Base-by-base conservation (phyloP, 2,888 invertebrate genomes). In the Acleris holmiana region DNA sequence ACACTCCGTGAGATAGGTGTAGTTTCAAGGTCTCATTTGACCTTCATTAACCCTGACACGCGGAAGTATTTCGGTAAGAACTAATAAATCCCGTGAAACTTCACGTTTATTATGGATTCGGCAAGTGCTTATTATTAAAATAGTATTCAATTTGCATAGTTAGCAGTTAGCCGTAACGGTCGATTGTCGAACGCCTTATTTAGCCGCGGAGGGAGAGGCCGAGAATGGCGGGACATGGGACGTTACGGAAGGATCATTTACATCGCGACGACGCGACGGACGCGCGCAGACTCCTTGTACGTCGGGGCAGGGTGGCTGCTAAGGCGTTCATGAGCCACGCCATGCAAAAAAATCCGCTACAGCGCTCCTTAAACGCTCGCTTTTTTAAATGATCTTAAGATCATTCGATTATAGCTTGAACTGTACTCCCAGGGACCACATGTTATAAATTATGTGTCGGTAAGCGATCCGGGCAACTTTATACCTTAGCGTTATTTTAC, bases 201-300 rank as follows among this genome's bases (percentile, higher is more conserved):
- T 89, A 72, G 88, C 72, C 71, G 73, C 79, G 80, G 84, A 79
- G 83, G 82, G 81, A 83, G 82, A 80, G 82, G 79, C 86, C 85
- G 78, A 80, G 87, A 88, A 90, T 86, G 91, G 90, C 46, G 85
- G 89, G 86, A 88, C 89, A 91, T 90, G 85, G 88, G 86, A 88
- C 89, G 90, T 90, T 89, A 89, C 89, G 89, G 89, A 88, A 84
- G 85, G 91, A 91, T 89, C 91, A 89, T 91, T 91, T 91, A 90
- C 91, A 91, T 91, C 86, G 89, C 82, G 69, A 77, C 71, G 83
- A 77, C 71, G 83, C 82, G 73, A 80, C 80, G 82, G 83, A 87
- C 86, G 87, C 80, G 87, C 85, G 74, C 86, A 84, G 82, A 74
- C 82, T 83, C 91, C 91, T 79, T 91, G 85, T 91, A 86, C 73